Conservation (phyloP, 2,797 vertebrate genomes). For the Macropodus opercularis region DNA sequence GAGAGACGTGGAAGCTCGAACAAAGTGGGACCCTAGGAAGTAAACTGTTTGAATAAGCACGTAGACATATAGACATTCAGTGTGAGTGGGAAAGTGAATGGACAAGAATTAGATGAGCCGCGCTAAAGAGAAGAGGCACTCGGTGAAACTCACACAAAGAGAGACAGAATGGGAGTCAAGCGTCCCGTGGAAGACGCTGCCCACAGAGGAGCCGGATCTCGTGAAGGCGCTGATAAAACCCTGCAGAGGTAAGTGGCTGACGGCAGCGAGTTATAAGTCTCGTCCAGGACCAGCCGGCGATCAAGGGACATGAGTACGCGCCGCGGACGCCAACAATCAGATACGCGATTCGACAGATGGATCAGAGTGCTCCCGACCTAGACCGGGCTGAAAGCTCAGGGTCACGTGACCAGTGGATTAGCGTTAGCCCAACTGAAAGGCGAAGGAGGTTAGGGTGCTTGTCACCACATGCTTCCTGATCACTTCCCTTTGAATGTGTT, state of each 20-base stretch:
- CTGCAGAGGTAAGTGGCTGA: conserved; percentile 10
- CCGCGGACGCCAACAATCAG: conserved; percentile 68
- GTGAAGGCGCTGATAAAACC: conserved; percentile 15
- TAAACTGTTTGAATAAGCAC: background rate
- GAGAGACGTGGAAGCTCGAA: background rate
- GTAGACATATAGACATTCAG: no score
- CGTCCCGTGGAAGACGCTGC: background rate
- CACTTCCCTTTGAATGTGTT: conserved; percentile 65
- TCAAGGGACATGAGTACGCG: conserved; percentile 39
- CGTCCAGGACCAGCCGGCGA: conserved; percentile 34
- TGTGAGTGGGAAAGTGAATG: no score
- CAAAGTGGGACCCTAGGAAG: no score
- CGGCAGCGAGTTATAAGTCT: conserved; percentile 30
- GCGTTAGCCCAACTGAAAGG: conserved; percentile 71
- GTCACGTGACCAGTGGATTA: conserved; percentile 79
- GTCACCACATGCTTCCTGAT: conserved; percentile 74
- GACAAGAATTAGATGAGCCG: no score
- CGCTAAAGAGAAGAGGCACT: conserved; percentile 10
- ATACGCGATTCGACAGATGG: conserved; percentile 69
- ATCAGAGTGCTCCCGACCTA: conserved; percentile 60
- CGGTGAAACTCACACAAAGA: conserved; percentile 13
- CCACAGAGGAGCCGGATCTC: background rate
- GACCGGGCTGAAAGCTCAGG: conserved; percentile 65
- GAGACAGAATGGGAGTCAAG: background rate
- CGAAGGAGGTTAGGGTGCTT: conserved; percentile 60